Evolutionary conservation across 2,797 vertebrate genomes (phyloP), one percentile per base, ranked within the genome.

Genomic region (Salmo trutta): DNA sequence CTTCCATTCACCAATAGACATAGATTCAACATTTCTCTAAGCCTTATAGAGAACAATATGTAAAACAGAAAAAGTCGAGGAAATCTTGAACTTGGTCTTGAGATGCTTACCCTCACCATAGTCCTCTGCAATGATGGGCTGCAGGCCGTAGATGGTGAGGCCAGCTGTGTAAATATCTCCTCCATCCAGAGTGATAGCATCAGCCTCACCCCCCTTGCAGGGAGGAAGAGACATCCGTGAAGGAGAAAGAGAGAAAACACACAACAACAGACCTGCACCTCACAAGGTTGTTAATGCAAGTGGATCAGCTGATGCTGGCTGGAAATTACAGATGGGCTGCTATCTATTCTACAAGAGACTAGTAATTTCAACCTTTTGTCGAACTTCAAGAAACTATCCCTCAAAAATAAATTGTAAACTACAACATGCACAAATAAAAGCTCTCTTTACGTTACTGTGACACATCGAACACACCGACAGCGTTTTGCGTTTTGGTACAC

Each of bases 161-260:
- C 95, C 96, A 62, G 96, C 98, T 4, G 85, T 90, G 73, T 92
- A 96, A 80, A 99, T 74, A 16, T 95, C 93, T 1, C 96, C 96
- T 12, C 94, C 96, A 1, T 98, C 97, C 84, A 97, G 76, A 66
- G 95, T 95, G 47, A 96, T 90, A 36, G 95, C 96, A 83, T 99
- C 97, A 19, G 95, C 96, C 47, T 93, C 83, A 0, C 79, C 83
- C 3, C 69, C 77, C 98, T 99, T 90, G 79, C 33, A 24, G 3
- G n/a, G 19, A 81, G 6, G 76, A 10, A 81, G 4, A 53, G 6
- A 73, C 10, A 12, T 19, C n/a, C 8, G 6, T 27, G 4, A 75
- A 27, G 12, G 24, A 47, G 10, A 47, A 77, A 71, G 7, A 53
- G 41, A 76, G 65, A 76, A 5, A 70, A 47, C 31, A 41, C 24